These are phyloP conservation scores for Callopanchax toddi DNA, from an alignment of 2,113 vertebrate species.

Conservation along the genomic window DNA sequence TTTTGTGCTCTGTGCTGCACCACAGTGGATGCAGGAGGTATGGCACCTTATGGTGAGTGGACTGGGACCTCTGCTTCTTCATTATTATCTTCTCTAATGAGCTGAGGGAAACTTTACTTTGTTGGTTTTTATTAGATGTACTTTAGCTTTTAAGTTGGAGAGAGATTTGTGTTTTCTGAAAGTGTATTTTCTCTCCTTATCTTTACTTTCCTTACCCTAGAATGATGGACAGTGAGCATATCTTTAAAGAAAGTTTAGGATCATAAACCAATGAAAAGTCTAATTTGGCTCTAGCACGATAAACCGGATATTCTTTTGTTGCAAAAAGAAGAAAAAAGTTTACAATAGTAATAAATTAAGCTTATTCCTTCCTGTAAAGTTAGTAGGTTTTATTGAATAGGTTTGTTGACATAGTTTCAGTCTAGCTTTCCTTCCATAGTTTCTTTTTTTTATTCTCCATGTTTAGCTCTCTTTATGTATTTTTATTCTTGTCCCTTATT, in stretches of 20 bases:
- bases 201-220: neutral
- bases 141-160: neutral
- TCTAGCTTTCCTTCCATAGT: neutral
- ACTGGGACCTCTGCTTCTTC: constrained; percentile 1
- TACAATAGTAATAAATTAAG: too few species aligned
- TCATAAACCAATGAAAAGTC: too few species aligned
- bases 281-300: too few species aligned
- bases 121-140: neutral
- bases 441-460: neutral
- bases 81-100: too few species aligned
- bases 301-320: too few species aligned
- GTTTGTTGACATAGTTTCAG: neutral
- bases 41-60: constrained; percentile 81
- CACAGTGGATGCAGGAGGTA: constrained; percentile 80
- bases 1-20: constrained; percentile 79
- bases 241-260: too few species aligned
- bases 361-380: too few species aligned
- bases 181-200: neutral
- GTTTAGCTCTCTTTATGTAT: neutral
- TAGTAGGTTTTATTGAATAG: too few species aligned
- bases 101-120: too few species aligned
- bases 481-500: neutral
- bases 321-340: too few species aligned
- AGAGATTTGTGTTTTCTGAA: too few species aligned
- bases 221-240: too few species aligned